phyloP scores from a whole-genome alignment of 2,797 vertebrate genomes.

The Alcedo atthis region DNA sequence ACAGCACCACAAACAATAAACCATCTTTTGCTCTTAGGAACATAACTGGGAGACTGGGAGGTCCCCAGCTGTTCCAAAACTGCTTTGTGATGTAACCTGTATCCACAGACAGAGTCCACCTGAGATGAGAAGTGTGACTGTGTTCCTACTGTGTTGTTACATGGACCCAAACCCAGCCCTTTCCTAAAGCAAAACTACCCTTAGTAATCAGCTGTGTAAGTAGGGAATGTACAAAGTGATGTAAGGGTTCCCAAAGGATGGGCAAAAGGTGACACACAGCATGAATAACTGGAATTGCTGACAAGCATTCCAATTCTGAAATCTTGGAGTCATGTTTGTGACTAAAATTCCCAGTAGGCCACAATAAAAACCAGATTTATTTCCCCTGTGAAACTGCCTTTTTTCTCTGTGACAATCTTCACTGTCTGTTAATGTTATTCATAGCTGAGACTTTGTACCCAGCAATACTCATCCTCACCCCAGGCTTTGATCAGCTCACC shows the following conservation, averaged over 20 bases:
- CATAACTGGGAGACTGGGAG: accelerated
- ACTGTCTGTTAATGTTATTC: conserved; percentile 56
- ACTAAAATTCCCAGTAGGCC: neutral
- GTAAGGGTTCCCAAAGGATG: neutral
- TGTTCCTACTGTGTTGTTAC: neutral
- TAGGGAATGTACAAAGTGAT: neutral
- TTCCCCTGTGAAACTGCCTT: neutral
- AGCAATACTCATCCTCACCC: conserved; percentile 48
- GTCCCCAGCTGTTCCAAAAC: neutral
- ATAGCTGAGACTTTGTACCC: conserved; percentile 57
- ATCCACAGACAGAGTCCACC: neutral
- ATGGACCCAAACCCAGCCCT: neutral
- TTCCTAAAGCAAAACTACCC: neutral
- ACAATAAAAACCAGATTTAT: neutral
- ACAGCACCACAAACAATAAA: neutral
- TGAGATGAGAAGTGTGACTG: neutral
- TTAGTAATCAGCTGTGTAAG: neutral
- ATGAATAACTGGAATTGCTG: neutral
- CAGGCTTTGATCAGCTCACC: conserved; percentile 45
- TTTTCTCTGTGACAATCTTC: conserved; percentile 2
- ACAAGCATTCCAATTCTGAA: neutral
- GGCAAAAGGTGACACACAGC: neutral
- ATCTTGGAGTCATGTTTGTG: neutral
- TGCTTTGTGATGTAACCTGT: neutral
- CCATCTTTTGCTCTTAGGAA: neutral